These are phyloP conservation scores for Pemphredon lugubris DNA, from an alignment of 2,888 invertebrate species.

Conservation along the genomic window DNA sequence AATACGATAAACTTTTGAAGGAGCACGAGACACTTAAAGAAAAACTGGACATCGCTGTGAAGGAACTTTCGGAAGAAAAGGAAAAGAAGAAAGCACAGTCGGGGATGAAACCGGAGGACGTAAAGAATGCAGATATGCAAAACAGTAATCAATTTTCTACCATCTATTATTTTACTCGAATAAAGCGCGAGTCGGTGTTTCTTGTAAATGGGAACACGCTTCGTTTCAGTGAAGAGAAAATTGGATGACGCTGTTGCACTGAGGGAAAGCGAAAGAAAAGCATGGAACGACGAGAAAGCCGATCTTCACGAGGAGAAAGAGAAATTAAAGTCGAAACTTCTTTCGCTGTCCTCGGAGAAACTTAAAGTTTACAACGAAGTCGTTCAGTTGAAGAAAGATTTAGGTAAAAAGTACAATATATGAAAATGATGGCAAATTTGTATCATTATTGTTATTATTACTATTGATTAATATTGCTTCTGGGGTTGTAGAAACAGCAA, in stretches of 20 bases:
- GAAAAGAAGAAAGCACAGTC: slow-evolving; percentile 48
- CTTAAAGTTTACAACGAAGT: slow-evolving; percentile 84
- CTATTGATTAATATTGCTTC: background rate
- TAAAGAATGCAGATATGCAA: slow-evolving; percentile 79
- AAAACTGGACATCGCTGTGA: slow-evolving; percentile 71
- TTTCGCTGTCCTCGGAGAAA: slow-evolving; percentile 81
- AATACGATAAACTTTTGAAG: slow-evolving; percentile 74
- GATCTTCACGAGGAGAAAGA: slow-evolving; percentile 82
- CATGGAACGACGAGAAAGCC: slow-evolving; percentile 82
- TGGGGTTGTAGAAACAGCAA: slow-evolving; percentile 81
- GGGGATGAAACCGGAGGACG: slow-evolving; percentile 41
- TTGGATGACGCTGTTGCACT: slow-evolving; percentile 82
- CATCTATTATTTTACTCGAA: background rate
- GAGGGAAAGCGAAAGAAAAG: slow-evolving; percentile 73
- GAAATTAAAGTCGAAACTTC: slow-evolving; percentile 81
- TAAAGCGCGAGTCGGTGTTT: background rate
- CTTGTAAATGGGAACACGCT: background rate
- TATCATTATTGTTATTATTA: too few species aligned
- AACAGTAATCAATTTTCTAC: slow-evolving; percentile 73
- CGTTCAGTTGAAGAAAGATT: slow-evolving; percentile 83
- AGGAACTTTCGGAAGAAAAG: slow-evolving; percentile 70
- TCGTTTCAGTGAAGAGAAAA: slow-evolving; percentile 81
- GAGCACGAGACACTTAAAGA: slow-evolving; percentile 76
- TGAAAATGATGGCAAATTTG: background rate
- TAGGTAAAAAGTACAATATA: slow-evolving; percentile 81